Conservation (phyloP, 2,113 vertebrate genomes). For the Garra rufa region DNA sequence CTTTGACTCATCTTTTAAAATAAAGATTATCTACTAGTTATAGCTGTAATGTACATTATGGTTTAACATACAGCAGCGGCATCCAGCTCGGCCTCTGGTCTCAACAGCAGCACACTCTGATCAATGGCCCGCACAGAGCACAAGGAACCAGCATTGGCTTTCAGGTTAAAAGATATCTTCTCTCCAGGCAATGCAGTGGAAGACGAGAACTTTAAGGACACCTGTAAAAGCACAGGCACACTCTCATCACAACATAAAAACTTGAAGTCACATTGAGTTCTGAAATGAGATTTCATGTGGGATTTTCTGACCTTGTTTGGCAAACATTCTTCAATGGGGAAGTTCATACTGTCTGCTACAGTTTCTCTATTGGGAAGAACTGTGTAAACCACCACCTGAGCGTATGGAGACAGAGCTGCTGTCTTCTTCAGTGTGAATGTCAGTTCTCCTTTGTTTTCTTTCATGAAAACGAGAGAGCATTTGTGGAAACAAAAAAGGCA, state of each 20-base stretch:
- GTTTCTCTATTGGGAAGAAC: constrained; percentile 77
- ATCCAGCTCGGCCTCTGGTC: constrained; percentile 67
- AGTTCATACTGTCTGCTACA: constrained; percentile 82
- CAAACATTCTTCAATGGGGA: constrained; percentile 79
- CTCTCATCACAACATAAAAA: neutral
- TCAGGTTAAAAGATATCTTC: constrained; percentile 70
- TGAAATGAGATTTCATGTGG: constrained; percentile 1
- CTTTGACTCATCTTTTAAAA: neutral
- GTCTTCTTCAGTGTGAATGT: constrained; percentile 65
- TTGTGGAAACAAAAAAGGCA: neutral
- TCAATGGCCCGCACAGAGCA: constrained; percentile 85
- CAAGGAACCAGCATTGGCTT: constrained; percentile 78
- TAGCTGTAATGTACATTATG: neutral
- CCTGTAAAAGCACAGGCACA: constrained; percentile 67
- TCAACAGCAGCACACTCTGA: constrained; percentile 81
- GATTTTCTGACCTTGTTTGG: constrained; percentile 79
- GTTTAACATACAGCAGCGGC: constrained; percentile 65
- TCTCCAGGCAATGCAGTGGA: constrained; percentile 76
- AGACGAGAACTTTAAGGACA: constrained; percentile 80
- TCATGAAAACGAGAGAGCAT: neutral
- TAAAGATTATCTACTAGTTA: neutral
- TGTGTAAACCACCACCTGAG: constrained; percentile 82
- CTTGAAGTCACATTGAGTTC: neutral
- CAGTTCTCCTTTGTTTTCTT: constrained; percentile 75
- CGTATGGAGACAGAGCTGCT: constrained; percentile 75